These are phyloP conservation scores for Boulengeromyrus knoepffleri DNA, from an alignment of 2,113 vertebrate species.

Conservation along the genomic window DNA sequence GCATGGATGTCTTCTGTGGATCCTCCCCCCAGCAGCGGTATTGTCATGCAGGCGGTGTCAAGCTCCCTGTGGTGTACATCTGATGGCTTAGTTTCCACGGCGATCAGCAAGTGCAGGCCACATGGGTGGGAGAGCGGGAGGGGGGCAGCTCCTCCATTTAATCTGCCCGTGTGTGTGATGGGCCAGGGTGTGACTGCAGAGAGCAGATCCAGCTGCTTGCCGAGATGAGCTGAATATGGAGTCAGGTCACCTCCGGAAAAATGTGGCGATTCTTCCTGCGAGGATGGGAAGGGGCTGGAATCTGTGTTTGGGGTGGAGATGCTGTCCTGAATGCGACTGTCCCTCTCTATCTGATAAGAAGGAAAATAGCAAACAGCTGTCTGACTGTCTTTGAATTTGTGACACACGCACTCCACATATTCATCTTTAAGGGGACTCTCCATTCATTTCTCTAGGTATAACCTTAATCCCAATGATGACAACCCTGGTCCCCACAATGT, in stretches of 20 bases:
- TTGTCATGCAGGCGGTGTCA: slow-evolving; percentile 24
- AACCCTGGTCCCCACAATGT: background rate
- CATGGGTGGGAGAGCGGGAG: background rate
- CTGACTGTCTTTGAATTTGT: slow-evolving; percentile 22
- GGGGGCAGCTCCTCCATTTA: background rate
- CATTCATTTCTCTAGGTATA: background rate
- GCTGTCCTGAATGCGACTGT: slow-evolving; percentile 18
- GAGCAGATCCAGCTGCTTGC: background rate
- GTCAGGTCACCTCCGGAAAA: background rate
- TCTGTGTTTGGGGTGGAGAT: background rate
- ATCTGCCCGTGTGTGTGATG: background rate
- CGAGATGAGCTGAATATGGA: background rate
- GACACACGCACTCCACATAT: background rate
- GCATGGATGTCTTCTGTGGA: background rate
- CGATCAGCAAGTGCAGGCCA: slow-evolving; percentile 27
- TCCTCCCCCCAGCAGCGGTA: background rate
- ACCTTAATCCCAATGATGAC: background rate
- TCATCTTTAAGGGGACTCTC: background rate
- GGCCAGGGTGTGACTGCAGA: background rate
- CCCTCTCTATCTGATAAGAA: slow-evolving; percentile 50
- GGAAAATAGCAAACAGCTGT: slow-evolving; percentile 57
- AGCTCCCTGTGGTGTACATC: slow-evolving; percentile 24
- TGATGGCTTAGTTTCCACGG: slow-evolving; percentile 27
- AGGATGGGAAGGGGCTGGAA: background rate
- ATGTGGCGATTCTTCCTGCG: background rate